These are phyloP conservation scores for Prolemur simus DNA, from an alignment of 2,113 vertebrate genomes.

Conservation along the genomic window DNA sequence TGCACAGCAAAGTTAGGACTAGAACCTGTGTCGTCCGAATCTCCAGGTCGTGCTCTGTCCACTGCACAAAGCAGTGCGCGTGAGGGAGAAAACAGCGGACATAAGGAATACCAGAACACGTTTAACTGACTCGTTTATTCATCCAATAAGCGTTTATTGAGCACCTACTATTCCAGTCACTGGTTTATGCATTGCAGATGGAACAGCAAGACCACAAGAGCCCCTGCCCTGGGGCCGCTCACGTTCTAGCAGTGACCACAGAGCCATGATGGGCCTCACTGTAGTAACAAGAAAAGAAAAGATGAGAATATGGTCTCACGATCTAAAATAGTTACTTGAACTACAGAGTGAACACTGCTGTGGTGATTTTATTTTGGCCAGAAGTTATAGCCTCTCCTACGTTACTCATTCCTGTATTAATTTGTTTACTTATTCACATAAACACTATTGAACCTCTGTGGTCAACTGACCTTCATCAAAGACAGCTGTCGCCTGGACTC, in stretches of 20 bases:
- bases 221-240: not conserved
- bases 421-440: not conserved
- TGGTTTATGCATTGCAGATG: not conserved
- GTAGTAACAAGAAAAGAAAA: not conserved
- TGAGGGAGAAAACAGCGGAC: not conserved
- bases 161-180: not conserved
- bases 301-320: not conserved
- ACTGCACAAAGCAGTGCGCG: not conserved
- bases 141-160: not conserved
- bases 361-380: not conserved
- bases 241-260: not conserved
- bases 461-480: not conserved
- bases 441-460: not conserved
- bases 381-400: not conserved
- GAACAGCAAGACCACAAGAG: not conserved
- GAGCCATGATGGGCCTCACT: not conserved
- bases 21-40: not conserved
- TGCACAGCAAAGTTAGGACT: not conserved
- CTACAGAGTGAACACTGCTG: not conserved
- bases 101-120: not conserved
- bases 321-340: not conserved
- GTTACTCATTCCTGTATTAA: not conserved
- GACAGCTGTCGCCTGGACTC: not conserved
- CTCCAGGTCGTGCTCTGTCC: not conserved
- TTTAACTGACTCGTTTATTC: not conserved